These are phyloP conservation scores for Chelonus insularis DNA, from an alignment of 1,140 invertebrate species.

Conservation along the genomic window DNA sequence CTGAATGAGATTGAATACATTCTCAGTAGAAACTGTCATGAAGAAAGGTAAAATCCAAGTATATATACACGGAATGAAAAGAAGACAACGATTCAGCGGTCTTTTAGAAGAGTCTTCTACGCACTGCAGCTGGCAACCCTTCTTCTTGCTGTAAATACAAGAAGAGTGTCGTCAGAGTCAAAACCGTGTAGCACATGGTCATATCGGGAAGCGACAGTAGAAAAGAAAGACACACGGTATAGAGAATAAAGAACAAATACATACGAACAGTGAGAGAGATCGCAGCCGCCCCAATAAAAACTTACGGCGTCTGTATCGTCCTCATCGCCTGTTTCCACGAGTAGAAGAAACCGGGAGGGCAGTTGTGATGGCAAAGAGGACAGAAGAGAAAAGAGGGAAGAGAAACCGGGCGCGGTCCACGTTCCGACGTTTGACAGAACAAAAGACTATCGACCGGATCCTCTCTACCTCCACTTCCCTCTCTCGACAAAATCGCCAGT, in stretches of 20 bases:
- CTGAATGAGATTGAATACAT: too few species aligned
- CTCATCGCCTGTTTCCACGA: slow-evolving; percentile 19
- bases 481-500: neutral
- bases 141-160: slow-evolving; percentile 6
- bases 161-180: neutral
- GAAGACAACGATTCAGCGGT: neutral
- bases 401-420: slow-evolving; percentile 44
- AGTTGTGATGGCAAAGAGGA: slow-evolving; percentile 17
- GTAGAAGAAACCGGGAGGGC: slow-evolving; percentile 17
- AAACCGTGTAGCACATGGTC: neutral
- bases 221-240: slow-evolving; percentile 11
- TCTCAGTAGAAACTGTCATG: too few species aligned
- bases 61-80: slow-evolving; percentile 1
- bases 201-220: slow-evolving; percentile 5
- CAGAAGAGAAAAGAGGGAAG: slow-evolving; percentile 14
- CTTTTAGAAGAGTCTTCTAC: neutral
- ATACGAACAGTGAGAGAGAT: slow-evolving; percentile 12
- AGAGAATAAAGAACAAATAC: neutral
- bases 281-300: slow-evolving; percentile 38
- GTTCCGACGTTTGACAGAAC: slow-evolving; percentile 58
- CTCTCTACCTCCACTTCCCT: slow-evolving; percentile 27
- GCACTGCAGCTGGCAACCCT: slow-evolving; percentile 14
- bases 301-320: slow-evolving; percentile 22
- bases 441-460: slow-evolving; percentile 56
- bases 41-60: neutral